phyloP scores from a whole-genome alignment of 2,113 vertebrate genomes.

The Apeltes quadracus region DNA sequence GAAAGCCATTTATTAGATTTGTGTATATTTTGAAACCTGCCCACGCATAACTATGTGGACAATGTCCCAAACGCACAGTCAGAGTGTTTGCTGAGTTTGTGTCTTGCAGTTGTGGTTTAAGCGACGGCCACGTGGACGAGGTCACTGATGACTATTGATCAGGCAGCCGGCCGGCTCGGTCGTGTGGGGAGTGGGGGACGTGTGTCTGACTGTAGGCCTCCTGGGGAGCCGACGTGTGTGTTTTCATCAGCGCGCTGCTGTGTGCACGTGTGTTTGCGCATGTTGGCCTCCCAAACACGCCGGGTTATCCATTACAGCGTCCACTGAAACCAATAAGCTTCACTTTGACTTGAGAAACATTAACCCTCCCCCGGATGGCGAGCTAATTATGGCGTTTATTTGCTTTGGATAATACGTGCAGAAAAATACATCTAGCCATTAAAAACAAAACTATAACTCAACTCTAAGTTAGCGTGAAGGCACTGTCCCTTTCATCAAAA shows the following conservation, averaged over 20 bases:
- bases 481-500: background rate
- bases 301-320: constrained; percentile 76
- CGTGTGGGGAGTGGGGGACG: constrained; percentile 66
- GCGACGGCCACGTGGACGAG: constrained; percentile 69
- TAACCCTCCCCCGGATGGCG: constrained; percentile 67
- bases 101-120: constrained; percentile 64
- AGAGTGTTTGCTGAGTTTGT: constrained; percentile 48
- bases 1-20: constrained; percentile 11
- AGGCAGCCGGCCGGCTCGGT: constrained; percentile 61
- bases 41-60: background rate
- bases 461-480: background rate
- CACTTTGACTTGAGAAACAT: constrained; percentile 75
- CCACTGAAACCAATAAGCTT: constrained; percentile 75
- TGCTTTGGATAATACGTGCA: background rate
- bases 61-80: background rate
- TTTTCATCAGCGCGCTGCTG: constrained; percentile 47
- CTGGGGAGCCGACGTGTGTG: constrained; percentile 56
- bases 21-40: background rate
- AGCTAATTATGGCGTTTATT: constrained; percentile 64
- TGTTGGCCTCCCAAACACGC: constrained; percentile 30
- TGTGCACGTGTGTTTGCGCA: constrained; percentile 27
- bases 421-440: background rate
- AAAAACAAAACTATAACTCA: background rate
- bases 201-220: constrained; percentile 69
- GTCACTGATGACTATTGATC: constrained; percentile 84